These are phyloP conservation scores for Acestrorhynchus altus DNA, from an alignment of 2,797 vertebrate genomes.

Conservation along the genomic window DNA sequence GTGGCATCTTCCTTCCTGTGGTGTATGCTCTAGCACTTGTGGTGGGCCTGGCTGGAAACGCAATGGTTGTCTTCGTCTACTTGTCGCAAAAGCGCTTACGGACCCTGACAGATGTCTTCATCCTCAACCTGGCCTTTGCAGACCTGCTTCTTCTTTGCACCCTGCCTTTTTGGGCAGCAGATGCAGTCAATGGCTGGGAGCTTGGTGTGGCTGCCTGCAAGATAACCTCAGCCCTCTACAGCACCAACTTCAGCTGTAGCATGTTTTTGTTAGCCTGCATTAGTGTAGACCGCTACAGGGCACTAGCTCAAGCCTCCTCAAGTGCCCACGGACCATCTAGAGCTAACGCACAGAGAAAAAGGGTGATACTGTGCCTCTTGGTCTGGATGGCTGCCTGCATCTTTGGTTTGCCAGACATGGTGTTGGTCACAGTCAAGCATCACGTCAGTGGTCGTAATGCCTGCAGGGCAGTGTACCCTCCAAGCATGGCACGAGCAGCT, in stretches of 20 bases:
- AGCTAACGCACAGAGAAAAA: conserved; percentile 69
- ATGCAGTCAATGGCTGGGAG: conserved; percentile 88
- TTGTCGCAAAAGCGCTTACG: conserved; percentile 82
- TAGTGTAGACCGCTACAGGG: conserved; percentile 87
- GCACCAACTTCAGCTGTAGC: conserved; percentile 89
- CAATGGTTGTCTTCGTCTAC: conserved; percentile 86
- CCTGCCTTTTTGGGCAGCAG: conserved; percentile 91
- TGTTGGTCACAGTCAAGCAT: conserved; percentile 80
- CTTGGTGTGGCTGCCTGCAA: conserved; percentile 85
- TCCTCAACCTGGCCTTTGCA: conserved; percentile 89
- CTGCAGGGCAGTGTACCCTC: conserved; percentile 82
- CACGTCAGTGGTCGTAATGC: conserved; percentile 62
- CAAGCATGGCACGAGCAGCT: conserved; percentile 68
- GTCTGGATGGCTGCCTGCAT: conserved; percentile 83
- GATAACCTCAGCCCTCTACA: conserved; percentile 84
- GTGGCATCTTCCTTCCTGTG: conserved; percentile 83
- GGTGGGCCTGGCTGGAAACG: conserved; percentile 88
- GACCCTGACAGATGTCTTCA: conserved; percentile 88
- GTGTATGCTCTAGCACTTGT: conserved; percentile 86
- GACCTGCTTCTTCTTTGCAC: conserved; percentile 91
- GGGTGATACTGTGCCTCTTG: conserved; percentile 68
- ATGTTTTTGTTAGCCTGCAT: conserved; percentile 93
- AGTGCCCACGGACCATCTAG: conserved; percentile 61
- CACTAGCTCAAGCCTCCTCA: conserved; percentile 68
- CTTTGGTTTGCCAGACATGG: conserved; percentile 85